Percentiles rank a stretch among this genome's conserved stretches.
Conservation (phyloP, 2,113 vertebrate genomes). For the Empidonax traillii region DNA sequence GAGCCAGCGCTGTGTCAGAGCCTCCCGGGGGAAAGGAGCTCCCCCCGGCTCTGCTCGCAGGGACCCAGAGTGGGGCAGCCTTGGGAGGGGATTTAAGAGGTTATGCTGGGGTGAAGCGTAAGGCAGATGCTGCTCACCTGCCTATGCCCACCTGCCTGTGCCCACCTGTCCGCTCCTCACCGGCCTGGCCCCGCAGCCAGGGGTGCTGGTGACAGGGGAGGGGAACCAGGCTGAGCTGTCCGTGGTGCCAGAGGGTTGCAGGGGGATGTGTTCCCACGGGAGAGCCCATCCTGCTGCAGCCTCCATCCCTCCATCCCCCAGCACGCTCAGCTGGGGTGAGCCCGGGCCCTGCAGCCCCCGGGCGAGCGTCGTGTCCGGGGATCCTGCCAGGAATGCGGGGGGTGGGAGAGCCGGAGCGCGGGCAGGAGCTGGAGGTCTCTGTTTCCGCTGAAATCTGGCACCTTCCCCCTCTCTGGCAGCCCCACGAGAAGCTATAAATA, state of each 20-base stretch:
- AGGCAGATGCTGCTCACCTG: not conserved
- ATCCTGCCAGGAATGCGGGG: not conserved
- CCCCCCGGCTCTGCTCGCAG: fast-evolving
- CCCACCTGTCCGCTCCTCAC: not conserved
- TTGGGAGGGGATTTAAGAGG: not conserved
- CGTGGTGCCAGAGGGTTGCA: not conserved
- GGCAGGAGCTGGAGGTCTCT: conserved; percentile 8
- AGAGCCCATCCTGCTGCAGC: not conserved
- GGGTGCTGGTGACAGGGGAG: not conserved
- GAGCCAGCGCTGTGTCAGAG: not conserved
- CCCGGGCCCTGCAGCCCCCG: not conserved
- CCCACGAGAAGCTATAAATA: not conserved
- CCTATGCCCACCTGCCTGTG: not conserved
- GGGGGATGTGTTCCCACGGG: fast-evolving
- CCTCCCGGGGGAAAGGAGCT: fast-evolving
- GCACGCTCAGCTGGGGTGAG: not conserved
- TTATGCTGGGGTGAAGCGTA: not conserved
- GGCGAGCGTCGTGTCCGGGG: not conserved
- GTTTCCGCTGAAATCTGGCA: not conserved
- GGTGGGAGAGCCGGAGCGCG: not conserved
- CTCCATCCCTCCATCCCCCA: too few species aligned
- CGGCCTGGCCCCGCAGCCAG: not conserved
- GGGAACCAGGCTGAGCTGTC: not conserved
- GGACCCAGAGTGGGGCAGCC: fast-evolving
- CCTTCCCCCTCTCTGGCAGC: conserved; percentile 10